These are phyloP conservation scores for Apis cerana DNA, from an alignment of 1,140 invertebrate species.

Conservation along the genomic window DNA sequence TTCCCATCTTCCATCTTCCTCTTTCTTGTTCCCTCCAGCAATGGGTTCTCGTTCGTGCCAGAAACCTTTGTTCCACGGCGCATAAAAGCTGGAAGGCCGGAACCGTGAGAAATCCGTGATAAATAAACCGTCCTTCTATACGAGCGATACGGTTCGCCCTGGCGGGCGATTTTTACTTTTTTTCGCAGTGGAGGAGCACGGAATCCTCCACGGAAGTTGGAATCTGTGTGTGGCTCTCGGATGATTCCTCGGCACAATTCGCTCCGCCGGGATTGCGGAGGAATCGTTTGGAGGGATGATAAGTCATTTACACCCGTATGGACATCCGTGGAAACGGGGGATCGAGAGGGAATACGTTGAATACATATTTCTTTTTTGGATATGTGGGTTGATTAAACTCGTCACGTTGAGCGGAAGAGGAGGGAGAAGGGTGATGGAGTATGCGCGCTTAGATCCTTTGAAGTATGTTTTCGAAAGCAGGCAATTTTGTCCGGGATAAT, in stretches of 20 bases:
- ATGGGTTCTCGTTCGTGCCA: constrained; percentile 4
- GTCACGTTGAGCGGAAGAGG: background rate
- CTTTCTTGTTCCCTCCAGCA: background rate
- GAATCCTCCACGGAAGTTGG: background rate
- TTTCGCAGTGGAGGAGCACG: background rate
- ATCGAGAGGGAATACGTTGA: background rate
- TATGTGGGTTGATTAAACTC: background rate
- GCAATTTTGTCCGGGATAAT: constrained; percentile 18
- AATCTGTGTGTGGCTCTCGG: background rate
- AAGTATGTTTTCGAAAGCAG: constrained; percentile 3
- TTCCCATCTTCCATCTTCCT: background rate
- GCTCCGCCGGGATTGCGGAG: background rate
- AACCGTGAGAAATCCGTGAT: constrained; percentile 44
- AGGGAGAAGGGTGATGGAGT: background rate
- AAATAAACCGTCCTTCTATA: constrained; percentile 39
- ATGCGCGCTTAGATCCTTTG: background rate
- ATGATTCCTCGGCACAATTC: constrained; percentile 12
- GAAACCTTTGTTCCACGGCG: constrained; percentile 25
- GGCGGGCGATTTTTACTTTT: constrained; percentile 41
- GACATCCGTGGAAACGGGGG: background rate
- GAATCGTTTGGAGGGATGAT: background rate
- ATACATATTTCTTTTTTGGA: background rate
- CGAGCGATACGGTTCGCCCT: constrained; percentile 23
- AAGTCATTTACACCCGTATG: background rate
- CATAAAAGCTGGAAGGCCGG: constrained; percentile 29